Base-by-base conservation (phyloP, 2,113 vertebrate genomes). In the Ranitomeya variabilis region DNA sequence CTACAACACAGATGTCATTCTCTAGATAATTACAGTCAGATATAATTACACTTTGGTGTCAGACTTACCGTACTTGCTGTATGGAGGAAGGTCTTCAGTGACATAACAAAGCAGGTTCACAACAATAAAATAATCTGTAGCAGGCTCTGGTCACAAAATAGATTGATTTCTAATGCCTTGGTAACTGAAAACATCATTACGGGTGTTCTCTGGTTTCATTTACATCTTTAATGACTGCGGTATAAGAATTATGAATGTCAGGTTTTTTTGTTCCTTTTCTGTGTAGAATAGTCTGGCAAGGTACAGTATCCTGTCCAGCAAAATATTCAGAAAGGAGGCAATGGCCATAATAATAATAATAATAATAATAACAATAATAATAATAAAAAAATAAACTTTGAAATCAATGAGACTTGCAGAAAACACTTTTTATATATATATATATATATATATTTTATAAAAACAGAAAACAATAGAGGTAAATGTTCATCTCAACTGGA, bases 21-120 rank as follows among this genome's bases (percentile, higher is more conserved):
- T 66, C 82, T 55, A 57, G 66, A 84, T 26, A 85, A 83, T 69
- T 23, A 67, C 51, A 15, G 21, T 52, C 45, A 9, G 82, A 84
- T 73, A 73, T 85, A 73, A 73, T 73, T 73, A 85, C 52, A 8
- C 19, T 15, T 73, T n/a, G 66, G n/a, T 73, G 51, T 57, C 2
- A 71, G 14, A 26, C 16, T 31, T 13, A 45, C 66, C 7, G 37
- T 57, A 31, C 12, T 26, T 55, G 31, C 10, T 60, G 69, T 26
- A 12, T 18, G 15, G 31, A 74, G 16, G 16, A 45, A 60, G 55
- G 55, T 26, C 31, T 59, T 4, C 7, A 31, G 26, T 26, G 31
- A 80, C n/a, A 60, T 60, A 60, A 60, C 54, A 80, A 31, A 7
- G 19, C n/a, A 54, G 55, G 77, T 52, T n/a, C 54, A 12, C 19